phyloP scores from a whole-genome alignment of 2,797 vertebrate species.

The Borostomias antarcticus region DNA sequence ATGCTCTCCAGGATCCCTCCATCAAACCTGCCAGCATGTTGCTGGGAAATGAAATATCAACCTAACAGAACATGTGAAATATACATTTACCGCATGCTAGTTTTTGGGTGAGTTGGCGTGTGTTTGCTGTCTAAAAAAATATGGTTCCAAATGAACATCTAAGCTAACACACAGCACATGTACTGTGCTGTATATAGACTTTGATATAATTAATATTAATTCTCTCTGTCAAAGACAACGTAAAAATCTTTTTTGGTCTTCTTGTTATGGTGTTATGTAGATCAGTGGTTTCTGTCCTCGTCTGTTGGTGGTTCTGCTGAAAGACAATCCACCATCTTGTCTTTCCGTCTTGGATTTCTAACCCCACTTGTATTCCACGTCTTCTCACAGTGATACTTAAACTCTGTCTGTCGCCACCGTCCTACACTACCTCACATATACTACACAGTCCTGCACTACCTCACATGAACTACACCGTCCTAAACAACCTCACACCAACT shows the following conservation, averaged over 20 bases:
- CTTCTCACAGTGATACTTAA: not conserved
- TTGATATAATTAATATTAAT: no score
- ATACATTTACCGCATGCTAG: no score
- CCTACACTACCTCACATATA: not conserved
- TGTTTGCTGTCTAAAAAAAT: no score
- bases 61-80: no score
- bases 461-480: no score
- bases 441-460: not conserved
- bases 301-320: no score
- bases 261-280: no score
- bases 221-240: no score
- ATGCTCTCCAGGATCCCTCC: not conserved
- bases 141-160: no score
- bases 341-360: not conserved
- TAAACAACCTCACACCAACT: not conserved
- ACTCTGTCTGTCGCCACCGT: not conserved
- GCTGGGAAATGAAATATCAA: not conserved
- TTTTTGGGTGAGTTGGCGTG: conserved; percentile 5
- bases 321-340: not conserved
- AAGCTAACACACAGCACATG: no score
- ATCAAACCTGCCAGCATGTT: not conserved
- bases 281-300: not conserved
- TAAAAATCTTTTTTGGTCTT: no score
- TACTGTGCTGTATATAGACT: no score
- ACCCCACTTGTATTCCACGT: not conserved